Evolutionary conservation across 2,797 vertebrate genomes (phyloP).

Genomic region (Sandelia bainsii): DNA sequence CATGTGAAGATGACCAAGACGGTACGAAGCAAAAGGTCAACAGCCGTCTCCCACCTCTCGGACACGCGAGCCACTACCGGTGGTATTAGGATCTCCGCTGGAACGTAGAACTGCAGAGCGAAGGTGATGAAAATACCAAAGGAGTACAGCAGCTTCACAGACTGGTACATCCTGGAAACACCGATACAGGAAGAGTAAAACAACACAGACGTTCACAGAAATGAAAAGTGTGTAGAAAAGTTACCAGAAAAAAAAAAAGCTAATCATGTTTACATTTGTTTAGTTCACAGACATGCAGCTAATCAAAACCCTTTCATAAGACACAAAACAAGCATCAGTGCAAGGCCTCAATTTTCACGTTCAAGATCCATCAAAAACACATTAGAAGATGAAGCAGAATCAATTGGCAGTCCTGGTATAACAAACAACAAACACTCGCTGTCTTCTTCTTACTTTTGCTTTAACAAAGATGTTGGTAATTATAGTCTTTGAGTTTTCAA

Average conservation of each 20-base stretch:
- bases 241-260: background rate
- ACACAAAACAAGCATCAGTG: background rate
- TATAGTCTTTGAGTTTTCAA: constrained; percentile 37
- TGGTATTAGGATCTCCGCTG: constrained; percentile 93
- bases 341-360: background rate
- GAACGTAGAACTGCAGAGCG: constrained; percentile 96
- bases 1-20: constrained; percentile 91
- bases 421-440: background rate
- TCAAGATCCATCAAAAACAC: background rate
- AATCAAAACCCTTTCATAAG: constrained; percentile 9
- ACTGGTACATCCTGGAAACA: constrained; percentile 91
- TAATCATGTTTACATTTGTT: background rate
- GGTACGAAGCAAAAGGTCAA: constrained; percentile 88
- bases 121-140: constrained; percentile 96
- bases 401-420: background rate
- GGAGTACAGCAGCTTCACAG: constrained; percentile 95
- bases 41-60: constrained; percentile 77
- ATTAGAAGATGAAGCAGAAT: constrained; percentile 4
- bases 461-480: constrained; percentile 35
- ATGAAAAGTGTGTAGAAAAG: background rate
- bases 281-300: background rate
- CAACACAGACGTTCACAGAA: background rate
- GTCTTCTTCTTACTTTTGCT: constrained; percentile 5
- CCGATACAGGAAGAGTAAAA: background rate
- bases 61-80: constrained; percentile 79